Percentiles rank a stretch among this genome's conserved stretches.
phyloP scores from a whole-genome alignment of 1,140 invertebrate species.

The Frieseomelitta varia region DNA sequence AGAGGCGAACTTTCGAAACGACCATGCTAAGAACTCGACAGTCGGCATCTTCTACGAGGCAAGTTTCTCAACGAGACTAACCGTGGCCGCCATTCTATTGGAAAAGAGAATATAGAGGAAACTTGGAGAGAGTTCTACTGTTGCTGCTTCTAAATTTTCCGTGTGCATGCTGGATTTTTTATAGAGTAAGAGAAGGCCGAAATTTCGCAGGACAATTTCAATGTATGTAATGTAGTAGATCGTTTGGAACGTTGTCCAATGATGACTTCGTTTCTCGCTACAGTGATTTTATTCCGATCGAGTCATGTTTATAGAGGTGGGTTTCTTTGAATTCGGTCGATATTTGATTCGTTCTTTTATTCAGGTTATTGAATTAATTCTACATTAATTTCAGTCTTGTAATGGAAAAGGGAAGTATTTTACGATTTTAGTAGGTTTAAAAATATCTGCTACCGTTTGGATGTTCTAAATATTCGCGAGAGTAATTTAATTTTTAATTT shows the following conservation, averaged over 20 bases:
- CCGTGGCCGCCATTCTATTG: conserved; percentile 35
- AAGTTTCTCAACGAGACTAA: conserved; percentile 63
- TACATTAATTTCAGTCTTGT: neutral
- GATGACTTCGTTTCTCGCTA: neutral
- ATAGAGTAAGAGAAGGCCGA: neutral
- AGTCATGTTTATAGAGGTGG: neutral
- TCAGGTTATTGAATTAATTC: too few relatives aligned
- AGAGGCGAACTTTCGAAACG: conserved; percentile 52
- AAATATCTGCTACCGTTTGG: neutral
- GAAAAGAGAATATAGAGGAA: neutral
- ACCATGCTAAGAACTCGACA: conserved; percentile 30
- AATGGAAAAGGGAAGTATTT: neutral
- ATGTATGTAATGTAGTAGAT: conserved; percentile 20
- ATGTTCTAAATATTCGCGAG: neutral
- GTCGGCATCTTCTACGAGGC: conserved; percentile 46
- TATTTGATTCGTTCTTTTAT: neutral
- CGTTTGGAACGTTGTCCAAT: conserved; percentile 4
- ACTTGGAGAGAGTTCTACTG: conserved; percentile 35
- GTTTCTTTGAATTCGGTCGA: neutral
- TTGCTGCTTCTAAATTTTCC: conserved; percentile 22
- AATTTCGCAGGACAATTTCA: neutral
- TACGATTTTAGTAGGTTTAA: too few relatives aligned
- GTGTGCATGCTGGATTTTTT: conserved; percentile 34
- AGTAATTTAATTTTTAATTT: neutral
- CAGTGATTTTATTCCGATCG: conserved; percentile 19